Percentiles rank a stretch among this genome's conserved stretches.
Conservation (phyloP, 1,140 invertebrate genomes). For the Euura lappo region DNA sequence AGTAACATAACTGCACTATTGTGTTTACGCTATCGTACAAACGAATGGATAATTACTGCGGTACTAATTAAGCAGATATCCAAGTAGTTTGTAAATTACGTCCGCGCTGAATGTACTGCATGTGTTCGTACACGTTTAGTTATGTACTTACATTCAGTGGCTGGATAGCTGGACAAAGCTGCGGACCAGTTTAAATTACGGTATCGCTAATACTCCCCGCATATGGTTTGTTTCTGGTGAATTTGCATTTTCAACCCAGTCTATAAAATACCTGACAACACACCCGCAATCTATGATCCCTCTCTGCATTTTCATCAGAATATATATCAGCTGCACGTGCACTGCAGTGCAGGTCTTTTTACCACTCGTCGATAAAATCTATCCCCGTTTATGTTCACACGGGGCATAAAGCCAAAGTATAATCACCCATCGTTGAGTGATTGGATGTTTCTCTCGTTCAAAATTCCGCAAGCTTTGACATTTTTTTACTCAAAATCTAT, state of each 20-base stretch:
- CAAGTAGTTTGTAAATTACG: background rate
- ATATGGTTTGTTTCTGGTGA: background rate
- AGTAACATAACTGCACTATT: no score
- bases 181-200: background rate
- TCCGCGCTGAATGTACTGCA: background rate
- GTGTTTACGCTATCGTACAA: background rate
- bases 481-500: no score
- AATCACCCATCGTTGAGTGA: no score
- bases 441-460: no score
- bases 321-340: background rate
- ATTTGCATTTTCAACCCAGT: background rate
- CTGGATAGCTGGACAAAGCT: no score
- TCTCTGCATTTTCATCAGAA: background rate
- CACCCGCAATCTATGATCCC: background rate
- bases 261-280: constrained; percentile 1
- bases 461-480: no score
- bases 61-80: constrained; percentile 5
- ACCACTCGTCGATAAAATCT: background rate
- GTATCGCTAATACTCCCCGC: background rate
- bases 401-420: no score
- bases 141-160: no score
- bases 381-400: background rate
- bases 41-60: background rate
- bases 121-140: background rate
- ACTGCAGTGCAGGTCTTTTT: background rate